These are phyloP conservation scores for Rapana venosa DNA, from an alignment of 2,888 invertebrate genomes.

Conservation along the genomic window DNA sequence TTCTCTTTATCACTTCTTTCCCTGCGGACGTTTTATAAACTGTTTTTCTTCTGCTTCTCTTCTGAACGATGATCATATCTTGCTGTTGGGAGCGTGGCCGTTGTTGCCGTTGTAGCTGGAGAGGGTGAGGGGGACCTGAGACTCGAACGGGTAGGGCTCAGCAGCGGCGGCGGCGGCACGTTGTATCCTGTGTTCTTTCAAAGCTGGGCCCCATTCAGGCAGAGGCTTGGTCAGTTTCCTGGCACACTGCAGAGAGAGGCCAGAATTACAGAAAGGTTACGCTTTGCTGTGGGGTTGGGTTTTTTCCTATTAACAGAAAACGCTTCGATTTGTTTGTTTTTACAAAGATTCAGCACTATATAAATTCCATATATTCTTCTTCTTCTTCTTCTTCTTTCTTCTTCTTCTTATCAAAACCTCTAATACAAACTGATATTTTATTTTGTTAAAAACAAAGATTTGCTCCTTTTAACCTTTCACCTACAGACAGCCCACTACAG, in stretches of 20 bases:
- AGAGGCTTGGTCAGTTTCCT: slow-evolving; percentile 67
- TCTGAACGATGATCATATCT: background rate
- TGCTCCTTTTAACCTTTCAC: too few relatives aligned
- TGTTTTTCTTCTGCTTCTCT: background rate
- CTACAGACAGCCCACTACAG: too few relatives aligned
- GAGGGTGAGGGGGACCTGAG: slow-evolving; percentile 58
- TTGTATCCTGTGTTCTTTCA: slow-evolving; percentile 60
- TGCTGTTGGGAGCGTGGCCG: background rate
- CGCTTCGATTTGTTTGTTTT: too few relatives aligned
- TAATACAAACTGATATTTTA: too few relatives aligned
- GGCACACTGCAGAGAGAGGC: slow-evolving; percentile 62
- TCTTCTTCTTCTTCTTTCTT: too few relatives aligned
- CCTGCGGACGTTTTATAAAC: background rate
- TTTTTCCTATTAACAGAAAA: too few relatives aligned
- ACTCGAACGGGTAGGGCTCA: slow-evolving; percentile 57
- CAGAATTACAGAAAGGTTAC: background rate
- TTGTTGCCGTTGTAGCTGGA: background rate
- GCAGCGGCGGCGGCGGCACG: slow-evolving; percentile 50
- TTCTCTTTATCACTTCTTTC: background rate
- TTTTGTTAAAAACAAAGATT: too few relatives aligned
- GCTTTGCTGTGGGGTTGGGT: background rate
- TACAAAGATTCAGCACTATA: too few relatives aligned
- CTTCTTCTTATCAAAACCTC: too few relatives aligned
- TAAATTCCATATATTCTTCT: too few relatives aligned
- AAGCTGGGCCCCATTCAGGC: slow-evolving; percentile 75